Percentiles rank a stretch among this genome's conserved stretches.
Evolutionary conservation across 2,888 invertebrate genomes (phyloP).

Genomic region (Eulithis prunata): DNA sequence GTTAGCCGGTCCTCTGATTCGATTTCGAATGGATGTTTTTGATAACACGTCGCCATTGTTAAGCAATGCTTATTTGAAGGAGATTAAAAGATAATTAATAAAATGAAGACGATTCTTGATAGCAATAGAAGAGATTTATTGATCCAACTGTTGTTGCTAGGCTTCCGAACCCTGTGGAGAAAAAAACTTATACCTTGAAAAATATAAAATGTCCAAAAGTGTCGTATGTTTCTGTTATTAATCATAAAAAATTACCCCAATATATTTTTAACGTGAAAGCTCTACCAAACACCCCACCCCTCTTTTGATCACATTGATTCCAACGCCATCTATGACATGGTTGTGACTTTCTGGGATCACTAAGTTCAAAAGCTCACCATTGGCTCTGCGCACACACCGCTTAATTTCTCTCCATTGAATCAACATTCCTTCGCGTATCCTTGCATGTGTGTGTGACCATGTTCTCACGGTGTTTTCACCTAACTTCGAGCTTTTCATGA

Average conservation of each 20-base stretch:
- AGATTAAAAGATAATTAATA: conserved; percentile 1
- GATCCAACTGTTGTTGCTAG: conserved; percentile 32
- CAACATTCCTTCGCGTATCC: conserved; percentile 82
- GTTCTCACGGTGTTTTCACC: conserved; percentile 70
- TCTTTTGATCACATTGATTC: conserved; percentile 32
- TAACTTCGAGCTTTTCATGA: conserved; percentile 53
- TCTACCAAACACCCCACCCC: conserved; percentile 46
- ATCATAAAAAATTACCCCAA: conserved; percentile 13
- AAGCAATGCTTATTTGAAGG: conserved; percentile 7
- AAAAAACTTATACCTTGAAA: neutral
- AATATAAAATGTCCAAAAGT: conserved; percentile 3
- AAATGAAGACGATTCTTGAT: conserved; percentile 5
- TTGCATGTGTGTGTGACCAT: conserved; percentile 71
- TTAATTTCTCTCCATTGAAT: conserved; percentile 83
- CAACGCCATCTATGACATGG: conserved; percentile 71
- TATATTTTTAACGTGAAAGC: conserved; percentile 9
- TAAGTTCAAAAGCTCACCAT: conserved; percentile 74
- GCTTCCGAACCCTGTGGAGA: neutral
- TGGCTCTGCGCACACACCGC: conserved; percentile 71
- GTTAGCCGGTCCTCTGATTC: conserved; percentile 82
- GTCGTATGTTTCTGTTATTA: neutral
- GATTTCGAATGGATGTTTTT: conserved; percentile 80
- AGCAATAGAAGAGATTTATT: conserved; percentile 17
- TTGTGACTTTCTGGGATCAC: conserved; percentile 50
- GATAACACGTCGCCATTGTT: conserved; percentile 71